Evolutionary conservation across 2,888 invertebrate species (phyloP).

Genomic region (Hypsopygia costalis): DNA sequence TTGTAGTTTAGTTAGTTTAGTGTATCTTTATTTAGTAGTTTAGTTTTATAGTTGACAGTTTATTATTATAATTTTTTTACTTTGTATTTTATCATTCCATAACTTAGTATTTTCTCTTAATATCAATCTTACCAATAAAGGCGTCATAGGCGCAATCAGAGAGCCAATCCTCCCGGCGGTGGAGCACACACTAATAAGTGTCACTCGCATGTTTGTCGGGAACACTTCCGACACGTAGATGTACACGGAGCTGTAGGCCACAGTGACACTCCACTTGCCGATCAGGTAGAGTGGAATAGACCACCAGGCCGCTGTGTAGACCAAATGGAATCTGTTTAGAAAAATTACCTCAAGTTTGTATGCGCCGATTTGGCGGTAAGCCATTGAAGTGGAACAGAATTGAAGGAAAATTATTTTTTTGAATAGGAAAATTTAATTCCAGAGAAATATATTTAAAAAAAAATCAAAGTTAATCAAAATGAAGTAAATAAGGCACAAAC

Average conservation of each 20-base stretch:
- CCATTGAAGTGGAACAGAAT: no score
- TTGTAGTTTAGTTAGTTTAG: no score
- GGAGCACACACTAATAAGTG: constrained; percentile 84
- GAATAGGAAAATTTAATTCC: no score
- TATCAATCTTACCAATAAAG: constrained; percentile 82
- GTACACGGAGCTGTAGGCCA: constrained; percentile 84
- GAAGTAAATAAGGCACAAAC: no score
- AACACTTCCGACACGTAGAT: constrained; percentile 86
- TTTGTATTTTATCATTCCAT: no score
- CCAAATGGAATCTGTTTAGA: constrained; percentile 31
- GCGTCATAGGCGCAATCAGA: constrained; percentile 83
- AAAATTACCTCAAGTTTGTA: constrained; percentile 19
- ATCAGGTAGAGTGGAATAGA: constrained; percentile 81
- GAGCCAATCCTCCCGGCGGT: constrained; percentile 85
- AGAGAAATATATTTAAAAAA: no score
- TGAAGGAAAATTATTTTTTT: no score
- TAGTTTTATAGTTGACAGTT: no score
- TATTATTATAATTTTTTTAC: no score
- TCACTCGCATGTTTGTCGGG: constrained; percentile 84
- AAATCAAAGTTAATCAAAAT: no score
- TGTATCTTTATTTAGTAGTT: no score
- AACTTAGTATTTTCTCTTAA: no score
- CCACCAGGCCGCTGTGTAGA: constrained; percentile 66
- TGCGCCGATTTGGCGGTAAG: constrained; percentile 9
- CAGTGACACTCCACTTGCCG: constrained; percentile 84